These are phyloP conservation scores for Orchesellides sinensis DNA, from an alignment of 2,888 invertebrate genomes.

Conservation along the genomic window DNA sequence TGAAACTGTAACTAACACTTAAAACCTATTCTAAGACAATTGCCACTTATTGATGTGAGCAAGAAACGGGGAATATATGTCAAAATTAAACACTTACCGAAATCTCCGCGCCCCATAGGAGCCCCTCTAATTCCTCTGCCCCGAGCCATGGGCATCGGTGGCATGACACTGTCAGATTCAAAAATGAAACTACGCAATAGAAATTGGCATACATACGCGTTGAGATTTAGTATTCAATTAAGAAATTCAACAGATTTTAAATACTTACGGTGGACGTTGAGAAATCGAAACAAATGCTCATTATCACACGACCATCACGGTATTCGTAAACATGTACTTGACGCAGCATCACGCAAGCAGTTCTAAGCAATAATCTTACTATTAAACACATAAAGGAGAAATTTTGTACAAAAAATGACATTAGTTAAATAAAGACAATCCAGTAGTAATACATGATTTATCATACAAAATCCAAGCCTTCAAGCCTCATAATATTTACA, in stretches of 20 bases:
- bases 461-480: too few species aligned
- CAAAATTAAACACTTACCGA: conserved; percentile 84
- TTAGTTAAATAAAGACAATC: too few species aligned
- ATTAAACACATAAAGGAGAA: too few species aligned
- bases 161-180: conserved; percentile 81
- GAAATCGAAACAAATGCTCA: conserved; percentile 87
- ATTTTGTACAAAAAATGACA: too few species aligned
- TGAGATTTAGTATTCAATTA: too few species aligned
- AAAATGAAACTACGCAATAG: background rate
- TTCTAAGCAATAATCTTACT: too few species aligned
- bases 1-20: too few species aligned
- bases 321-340: too few species aligned
- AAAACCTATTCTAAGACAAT: too few species aligned
- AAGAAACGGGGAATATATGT: conserved; percentile 33
- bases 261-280: conserved; percentile 69
- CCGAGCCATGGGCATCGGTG: conserved; percentile 75
- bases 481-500: too few species aligned
- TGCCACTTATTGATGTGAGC: background rate
- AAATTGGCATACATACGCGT: background rate
- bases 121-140: conserved; percentile 80
- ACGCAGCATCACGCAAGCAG: too few species aligned
- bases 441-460: too few species aligned
- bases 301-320: conserved; percentile 95
- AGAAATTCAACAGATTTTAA: background rate
- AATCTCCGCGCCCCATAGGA: conserved; percentile 90